Base-by-base conservation (phyloP, 2,797 vertebrate species). In the Spea hammondii region DNA sequence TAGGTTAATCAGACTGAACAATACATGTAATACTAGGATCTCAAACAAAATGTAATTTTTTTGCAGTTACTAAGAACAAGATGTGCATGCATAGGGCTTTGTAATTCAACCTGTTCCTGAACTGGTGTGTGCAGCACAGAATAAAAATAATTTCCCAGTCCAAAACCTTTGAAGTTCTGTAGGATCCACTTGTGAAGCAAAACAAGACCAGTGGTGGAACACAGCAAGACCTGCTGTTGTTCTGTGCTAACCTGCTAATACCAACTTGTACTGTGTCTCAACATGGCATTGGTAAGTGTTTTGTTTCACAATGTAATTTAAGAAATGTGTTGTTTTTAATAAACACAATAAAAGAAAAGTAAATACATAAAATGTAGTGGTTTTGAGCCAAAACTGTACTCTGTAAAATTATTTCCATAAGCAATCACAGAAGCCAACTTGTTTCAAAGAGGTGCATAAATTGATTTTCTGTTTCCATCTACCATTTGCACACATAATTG, bases 121-220 rank as follows among this genome's bases (percentile, higher is more conserved):
- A 50, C 6, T 62, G 14, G n/a, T 70, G n/a, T 57, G 53, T 50
- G 3, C 66, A 77, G 54, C 75, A 67, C n/a, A 65, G 44, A 14
- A 59, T 62, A 14, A 68, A 1, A 48, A 44, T 64, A 49, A 70
- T 70, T 71, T 71, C n/a, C 11, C 50, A 70, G 57, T 55, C 69
- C 54, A 50, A 76, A 49, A 5, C 54, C 51, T 60, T 62, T 80
- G 74, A 65, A 60, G 68, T 72, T 45, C 60, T 59, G 14, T 55
- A 70, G 14, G 14, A 53, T 44, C 51, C 48, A 51, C 59, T 60
- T 14, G 4, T 14, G 46, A 55, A 59, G 68, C 6, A 67, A 71
- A 80, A 59, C 62, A 76, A 55, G 62, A 17, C 59, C 32, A 71
- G 68, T 55, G 46, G 48, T 59, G 47, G 50, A 8, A 13, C 69